phyloP scores from a whole-genome alignment of 2,113 vertebrate genomes.

The Pteruthius melanotis region DNA sequence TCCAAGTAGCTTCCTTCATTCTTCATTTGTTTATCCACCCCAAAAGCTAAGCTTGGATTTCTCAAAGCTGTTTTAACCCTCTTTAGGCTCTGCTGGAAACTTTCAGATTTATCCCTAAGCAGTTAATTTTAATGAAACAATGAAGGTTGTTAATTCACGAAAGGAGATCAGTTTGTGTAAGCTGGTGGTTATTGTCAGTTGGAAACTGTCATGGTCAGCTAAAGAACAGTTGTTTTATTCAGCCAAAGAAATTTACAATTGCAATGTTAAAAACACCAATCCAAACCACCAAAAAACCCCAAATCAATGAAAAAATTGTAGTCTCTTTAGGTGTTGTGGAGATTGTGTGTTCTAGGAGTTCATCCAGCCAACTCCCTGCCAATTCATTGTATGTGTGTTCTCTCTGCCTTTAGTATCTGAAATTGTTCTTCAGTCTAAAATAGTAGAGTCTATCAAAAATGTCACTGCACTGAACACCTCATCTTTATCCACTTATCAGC shows the following conservation, averaged over 20 bases:
- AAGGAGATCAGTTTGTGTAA: neutral
- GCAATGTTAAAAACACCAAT: neutral
- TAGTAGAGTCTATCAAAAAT: neutral
- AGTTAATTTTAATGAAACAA: conserved; percentile 19
- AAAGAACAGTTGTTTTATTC: neutral
- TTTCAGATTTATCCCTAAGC: neutral
- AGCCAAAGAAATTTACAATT: neutral
- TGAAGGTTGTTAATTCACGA: neutral
- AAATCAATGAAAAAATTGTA: neutral
- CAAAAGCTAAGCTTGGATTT: conserved; percentile 21
- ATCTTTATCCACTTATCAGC: neutral
- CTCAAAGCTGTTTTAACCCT: conserved; percentile 15
- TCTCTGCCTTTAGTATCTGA: neutral
- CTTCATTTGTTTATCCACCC: conserved; percentile 5
- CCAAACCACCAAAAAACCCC: rapidly evolving
- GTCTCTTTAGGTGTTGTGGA: neutral
- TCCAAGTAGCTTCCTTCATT: neutral
- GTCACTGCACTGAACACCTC: neutral
- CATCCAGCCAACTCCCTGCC: neutral
- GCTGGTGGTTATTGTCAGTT: neutral
- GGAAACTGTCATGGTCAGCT: neutral
- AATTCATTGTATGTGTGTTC: neutral
- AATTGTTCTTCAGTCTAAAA: neutral
- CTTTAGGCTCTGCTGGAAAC: neutral
- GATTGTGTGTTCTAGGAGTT: neutral